Base-by-base conservation (phyloP, 2,113 vertebrate genomes). In the Catharus fuscescens region DNA sequence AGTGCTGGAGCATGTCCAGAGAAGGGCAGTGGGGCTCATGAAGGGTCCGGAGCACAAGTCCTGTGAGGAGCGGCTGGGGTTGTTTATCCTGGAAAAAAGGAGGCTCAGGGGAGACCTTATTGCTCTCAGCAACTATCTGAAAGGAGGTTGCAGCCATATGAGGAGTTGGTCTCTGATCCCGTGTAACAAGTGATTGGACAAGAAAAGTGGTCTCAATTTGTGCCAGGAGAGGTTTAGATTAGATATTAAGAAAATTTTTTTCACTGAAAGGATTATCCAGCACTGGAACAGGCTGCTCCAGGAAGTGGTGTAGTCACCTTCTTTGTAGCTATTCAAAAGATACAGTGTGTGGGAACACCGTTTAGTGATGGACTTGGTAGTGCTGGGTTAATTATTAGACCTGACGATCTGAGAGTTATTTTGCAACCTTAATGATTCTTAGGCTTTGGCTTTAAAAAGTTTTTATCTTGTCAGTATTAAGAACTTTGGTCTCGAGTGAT, bases 221-320 rank as follows among this genome's bases (percentile, higher is more conserved):
- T 44, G 6, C 21, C 17, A 36, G 14, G 10, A 20, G 36, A 67
- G 2, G 6, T 60, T 77, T 86, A 77, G 45, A 69, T 36, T 32
- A 18, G 32, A 52, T 78, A 45, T 28, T 60, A 60, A 44, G 26
- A 60, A 26, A 12, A 2, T 0, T 1, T 3, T 34, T 50, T 66
- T 52, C 53, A 23, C 26, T 2, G 0, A 14, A 69, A 32, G 38
- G 38, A 28, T 69, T 61, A 31, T 70, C 8, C 47, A 69, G 38
- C 38, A 23, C 32, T 69, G 54, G 32, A 69, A 78, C 28, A 28
- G 45, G 54, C 38, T 78, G 64, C 38, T 53, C 2, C 3, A 38
- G 47, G 38, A 45, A 78, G 23, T 32, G 23, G 14, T 61, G 38
- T n/a, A 62, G 48, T 73, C 59, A 69, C 45, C 18, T 53, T 45